Percentiles rank a stretch among this genome's conserved stretches.
Conservation (phyloP, 2,888 invertebrate genomes). For the Clivina fossor region DNA sequence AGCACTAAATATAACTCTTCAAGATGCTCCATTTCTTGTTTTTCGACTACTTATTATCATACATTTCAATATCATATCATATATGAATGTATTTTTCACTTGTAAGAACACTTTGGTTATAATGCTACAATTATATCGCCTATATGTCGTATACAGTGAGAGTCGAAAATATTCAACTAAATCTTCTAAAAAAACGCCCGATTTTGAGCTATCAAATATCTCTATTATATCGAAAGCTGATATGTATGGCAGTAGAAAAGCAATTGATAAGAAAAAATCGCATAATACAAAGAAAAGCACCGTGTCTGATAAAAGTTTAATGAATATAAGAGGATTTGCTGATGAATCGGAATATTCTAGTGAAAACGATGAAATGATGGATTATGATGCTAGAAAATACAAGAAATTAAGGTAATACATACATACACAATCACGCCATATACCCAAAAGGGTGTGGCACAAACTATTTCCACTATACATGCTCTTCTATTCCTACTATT, state of each 20-base stretch:
- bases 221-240: constrained; percentile 57
- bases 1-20: constrained; percentile 80
- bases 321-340: constrained; percentile 53
- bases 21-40: constrained; percentile 85
- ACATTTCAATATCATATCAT: constrained; percentile 85
- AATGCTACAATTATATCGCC: constrained; percentile 78
- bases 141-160: constrained; percentile 79
- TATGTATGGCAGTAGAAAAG: constrained; percentile 49
- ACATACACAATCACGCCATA: background rate
- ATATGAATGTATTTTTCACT: constrained; percentile 96
- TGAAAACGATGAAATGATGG: constrained; percentile 33
- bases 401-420: constrained; percentile 19
- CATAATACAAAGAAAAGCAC: constrained; percentile 51
- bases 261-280: constrained; percentile 51
- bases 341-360: constrained; percentile 33
- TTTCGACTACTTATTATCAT: constrained; percentile 84
- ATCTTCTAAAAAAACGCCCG: constrained; percentile 50
- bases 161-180: constrained; percentile 55
- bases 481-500: too few species aligned
- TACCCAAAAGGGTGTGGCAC: too few species aligned
- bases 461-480: too few species aligned
- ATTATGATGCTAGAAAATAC: constrained; percentile 33
- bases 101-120: constrained; percentile 90
- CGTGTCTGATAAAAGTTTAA: constrained; percentile 49
- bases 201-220: constrained; percentile 54